Percentiles rank a stretch among this genome's conserved stretches.
Evolutionary conservation across 1,140 invertebrate genomes (phyloP).

Genomic region (Lepidurus couesii): DNA sequence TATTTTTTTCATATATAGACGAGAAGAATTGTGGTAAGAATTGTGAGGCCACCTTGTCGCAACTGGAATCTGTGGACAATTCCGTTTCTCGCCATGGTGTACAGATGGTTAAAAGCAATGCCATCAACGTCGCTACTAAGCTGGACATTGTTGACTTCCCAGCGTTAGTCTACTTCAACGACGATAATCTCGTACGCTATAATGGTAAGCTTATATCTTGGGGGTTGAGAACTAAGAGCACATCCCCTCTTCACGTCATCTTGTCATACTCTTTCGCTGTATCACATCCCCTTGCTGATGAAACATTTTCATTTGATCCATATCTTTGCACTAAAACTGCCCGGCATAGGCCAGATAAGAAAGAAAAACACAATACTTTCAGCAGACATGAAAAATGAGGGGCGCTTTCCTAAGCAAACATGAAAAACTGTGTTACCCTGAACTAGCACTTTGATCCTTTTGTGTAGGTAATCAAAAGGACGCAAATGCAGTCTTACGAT

Average conservation of each 20-base stretch:
- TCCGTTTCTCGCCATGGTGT: conserved; percentile 77
- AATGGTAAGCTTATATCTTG: conserved; percentile 65
- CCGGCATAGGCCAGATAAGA: background rate
- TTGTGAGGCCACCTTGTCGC: conserved; percentile 74
- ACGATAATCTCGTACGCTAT: conserved; percentile 87
- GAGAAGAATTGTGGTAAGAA: conserved; percentile 70
- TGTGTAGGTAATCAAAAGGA: conserved; percentile 35
- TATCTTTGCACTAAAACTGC: background rate
- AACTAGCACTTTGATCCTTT: conserved; percentile 11
- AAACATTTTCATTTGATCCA: background rate
- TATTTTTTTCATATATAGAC: conserved; percentile 51
- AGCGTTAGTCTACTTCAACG: conserved; percentile 84
- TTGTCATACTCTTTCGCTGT: background rate
- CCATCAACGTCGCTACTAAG: conserved; percentile 73
- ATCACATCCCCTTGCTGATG: background rate
- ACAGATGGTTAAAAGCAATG: conserved; percentile 89
- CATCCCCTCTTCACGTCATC: background rate
- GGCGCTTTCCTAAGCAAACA: background rate
- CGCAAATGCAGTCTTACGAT: conserved; percentile 33
- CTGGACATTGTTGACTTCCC: conserved; percentile 87
- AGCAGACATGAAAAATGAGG: conserved; percentile 16
- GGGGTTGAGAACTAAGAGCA: background rate
- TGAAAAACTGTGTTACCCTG: conserved; percentile 10
- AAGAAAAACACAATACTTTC: conserved; percentile 23
- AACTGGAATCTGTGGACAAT: conserved; percentile 89